Conservation (phyloP, 2,888 invertebrate species). For the Camponotus fellah region DNA sequence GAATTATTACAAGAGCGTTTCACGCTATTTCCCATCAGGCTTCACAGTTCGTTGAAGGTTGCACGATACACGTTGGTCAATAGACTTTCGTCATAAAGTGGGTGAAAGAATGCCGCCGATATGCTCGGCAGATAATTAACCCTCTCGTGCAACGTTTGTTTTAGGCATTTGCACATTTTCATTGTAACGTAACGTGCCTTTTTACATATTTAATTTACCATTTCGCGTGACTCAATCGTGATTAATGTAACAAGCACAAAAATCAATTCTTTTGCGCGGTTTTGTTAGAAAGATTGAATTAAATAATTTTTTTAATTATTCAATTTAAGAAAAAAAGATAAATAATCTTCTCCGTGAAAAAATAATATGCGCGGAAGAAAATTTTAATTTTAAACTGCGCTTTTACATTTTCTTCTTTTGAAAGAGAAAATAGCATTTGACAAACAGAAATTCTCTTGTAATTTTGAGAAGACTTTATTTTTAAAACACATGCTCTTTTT, state of each 20-base stretch:
- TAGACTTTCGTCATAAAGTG: constrained; percentile 61
- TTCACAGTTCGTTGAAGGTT: constrained; percentile 28
- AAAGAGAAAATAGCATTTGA: neutral
- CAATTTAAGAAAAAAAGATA: too few relatives aligned
- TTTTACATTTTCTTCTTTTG: neutral
- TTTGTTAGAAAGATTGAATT: neutral
- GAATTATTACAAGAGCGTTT: constrained; percentile 36
- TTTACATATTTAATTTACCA: neutral
- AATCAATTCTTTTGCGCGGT: neutral
- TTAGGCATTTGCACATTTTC: neutral
- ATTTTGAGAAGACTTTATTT: constrained; percentile 8
- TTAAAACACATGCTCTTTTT: neutral
- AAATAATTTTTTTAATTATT: too few relatives aligned
- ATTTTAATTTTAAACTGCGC: neutral
- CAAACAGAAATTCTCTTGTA: neutral
- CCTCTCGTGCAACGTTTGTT: constrained; percentile 16
- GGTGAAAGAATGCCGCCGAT: constrained; percentile 28
- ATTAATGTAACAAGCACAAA: neutral
- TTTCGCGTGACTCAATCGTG: neutral
- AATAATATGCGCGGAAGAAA: neutral
- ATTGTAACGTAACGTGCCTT: neutral
- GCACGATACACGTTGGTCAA: constrained; percentile 56
- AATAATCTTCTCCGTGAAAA: neutral
- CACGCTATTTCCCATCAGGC: constrained; percentile 52
- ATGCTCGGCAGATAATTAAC: constrained; percentile 31